Evolutionary conservation across 2,113 vertebrate genomes (phyloP).

Genomic region (Corapipo altera): DNA sequence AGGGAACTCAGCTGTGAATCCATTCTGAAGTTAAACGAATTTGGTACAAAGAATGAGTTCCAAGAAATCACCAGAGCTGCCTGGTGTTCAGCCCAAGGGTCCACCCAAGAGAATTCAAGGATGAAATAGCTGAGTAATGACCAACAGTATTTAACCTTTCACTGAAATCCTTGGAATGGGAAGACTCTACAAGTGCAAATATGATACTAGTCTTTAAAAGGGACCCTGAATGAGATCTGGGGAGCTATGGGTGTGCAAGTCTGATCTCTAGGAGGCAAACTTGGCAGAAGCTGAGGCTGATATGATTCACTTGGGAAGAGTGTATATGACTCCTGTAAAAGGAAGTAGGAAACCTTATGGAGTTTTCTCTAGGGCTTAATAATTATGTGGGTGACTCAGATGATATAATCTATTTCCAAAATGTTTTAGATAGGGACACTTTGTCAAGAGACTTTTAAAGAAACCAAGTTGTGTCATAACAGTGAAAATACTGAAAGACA

Average conservation of each 20-base stretch:
- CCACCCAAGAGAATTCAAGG: background rate
- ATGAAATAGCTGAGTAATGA: background rate
- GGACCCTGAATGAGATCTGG: background rate
- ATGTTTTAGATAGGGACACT: background rate
- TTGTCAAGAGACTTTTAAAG: background rate
- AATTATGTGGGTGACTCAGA: background rate
- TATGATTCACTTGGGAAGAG: background rate
- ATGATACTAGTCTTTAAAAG: background rate
- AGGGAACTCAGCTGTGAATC: background rate
- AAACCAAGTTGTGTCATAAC: background rate
- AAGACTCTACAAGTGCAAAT: background rate
- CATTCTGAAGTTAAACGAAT: background rate
- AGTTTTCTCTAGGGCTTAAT: background rate
- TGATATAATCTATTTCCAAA: background rate
- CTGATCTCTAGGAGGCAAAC: background rate
- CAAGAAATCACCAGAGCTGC: background rate
- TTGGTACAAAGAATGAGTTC: background rate
- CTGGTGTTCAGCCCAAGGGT: background rate
- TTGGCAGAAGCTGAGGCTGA: background rate
- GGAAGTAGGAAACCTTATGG: background rate
- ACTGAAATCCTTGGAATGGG: background rate
- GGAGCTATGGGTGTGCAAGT: background rate
- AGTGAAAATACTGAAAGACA: background rate
- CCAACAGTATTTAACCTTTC: constrained; percentile 5
- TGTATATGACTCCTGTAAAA: background rate